A percentile compares a stretch with the other conserved stretches of the same genome.
phyloP scores from a whole-genome alignment of 2,113 vertebrate genomes.

The Phasianus colchicus region DNA sequence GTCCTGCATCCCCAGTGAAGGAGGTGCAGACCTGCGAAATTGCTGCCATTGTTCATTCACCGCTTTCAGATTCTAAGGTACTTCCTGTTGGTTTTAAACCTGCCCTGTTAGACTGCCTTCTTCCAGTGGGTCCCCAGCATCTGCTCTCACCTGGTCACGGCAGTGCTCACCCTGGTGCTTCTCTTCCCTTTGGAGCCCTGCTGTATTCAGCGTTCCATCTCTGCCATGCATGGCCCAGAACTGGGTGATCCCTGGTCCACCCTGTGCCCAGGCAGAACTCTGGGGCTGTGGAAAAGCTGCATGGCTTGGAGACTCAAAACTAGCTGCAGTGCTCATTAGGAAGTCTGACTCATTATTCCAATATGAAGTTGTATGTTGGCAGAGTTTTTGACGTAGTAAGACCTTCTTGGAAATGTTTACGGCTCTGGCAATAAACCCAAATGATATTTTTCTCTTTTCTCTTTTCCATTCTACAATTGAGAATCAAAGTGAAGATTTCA shows the following conservation, averaged over 20 bases:
- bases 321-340: not conserved
- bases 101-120: not conserved
- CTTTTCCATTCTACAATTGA: not conserved
- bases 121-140: not conserved
- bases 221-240: not conserved
- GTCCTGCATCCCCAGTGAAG: not conserved
- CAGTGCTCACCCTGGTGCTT: not conserved
- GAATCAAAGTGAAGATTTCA: not conserved
- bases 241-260: not conserved
- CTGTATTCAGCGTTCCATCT: not conserved
- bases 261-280: fast-evolving
- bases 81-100: not conserved
- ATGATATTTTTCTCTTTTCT: not conserved
- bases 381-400: not conserved
- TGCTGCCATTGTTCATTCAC: not conserved
- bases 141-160: fast-evolving
- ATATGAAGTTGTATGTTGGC: not conserved
- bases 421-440: not conserved
- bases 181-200: not conserved
- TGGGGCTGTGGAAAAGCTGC: not conserved
- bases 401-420: not conserved
- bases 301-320: not conserved
- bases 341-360: not conserved
- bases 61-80: not conserved
- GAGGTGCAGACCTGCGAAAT: not conserved